Evolutionary conservation across 2,888 invertebrate species (phyloP), one percentile per base, ranked within the genome.

Genomic region (Chelonus formosanus): DNA sequence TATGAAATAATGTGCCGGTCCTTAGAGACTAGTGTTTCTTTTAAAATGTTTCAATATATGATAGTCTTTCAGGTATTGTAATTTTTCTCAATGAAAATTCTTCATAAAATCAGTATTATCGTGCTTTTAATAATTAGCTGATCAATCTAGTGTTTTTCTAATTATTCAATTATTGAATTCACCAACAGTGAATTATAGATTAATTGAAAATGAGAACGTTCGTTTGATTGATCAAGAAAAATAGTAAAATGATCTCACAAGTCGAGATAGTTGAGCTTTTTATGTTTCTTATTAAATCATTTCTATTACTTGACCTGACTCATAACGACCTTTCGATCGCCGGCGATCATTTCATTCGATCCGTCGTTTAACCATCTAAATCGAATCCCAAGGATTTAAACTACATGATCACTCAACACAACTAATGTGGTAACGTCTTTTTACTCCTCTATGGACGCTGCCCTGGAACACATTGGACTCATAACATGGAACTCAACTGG

Each of bases 41-140:
- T 8, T 6, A 71, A 69, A 71, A 80, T 80, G 80, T 80, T 80
- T 77, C 80, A 79, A 76, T 80, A 80, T 67, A 72, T 77, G 70
- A 74, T 79, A 73, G 66, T 78, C 71, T 78, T 79, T 67, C 76
- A 80, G 80, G 80, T 80, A 80, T 36, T 62, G 32, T 10, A 53
- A 53, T 53, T 57, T 35, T 4, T 2, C 3, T 35, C 20, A 40
- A 3, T n/a, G 4, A 31, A 57, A 20, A 20, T 20, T 20, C n/a
- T 32, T 4, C 3, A 7, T 8, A 3, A 44, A 48, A n/a, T n/a
- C 31, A 5, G 31, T 48, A n/a, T 48, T 20, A n/a, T n/a, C n/a
- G 31, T 5, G 31, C 3, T 20, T 6, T 53, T 32, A 7, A 20
- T 20, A 20, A 20, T 20, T 20, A 20, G 20, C 20, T 20, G 20